Conservation (phyloP, 2,113 vertebrate genomes). For the Bungarus multicinctus region DNA sequence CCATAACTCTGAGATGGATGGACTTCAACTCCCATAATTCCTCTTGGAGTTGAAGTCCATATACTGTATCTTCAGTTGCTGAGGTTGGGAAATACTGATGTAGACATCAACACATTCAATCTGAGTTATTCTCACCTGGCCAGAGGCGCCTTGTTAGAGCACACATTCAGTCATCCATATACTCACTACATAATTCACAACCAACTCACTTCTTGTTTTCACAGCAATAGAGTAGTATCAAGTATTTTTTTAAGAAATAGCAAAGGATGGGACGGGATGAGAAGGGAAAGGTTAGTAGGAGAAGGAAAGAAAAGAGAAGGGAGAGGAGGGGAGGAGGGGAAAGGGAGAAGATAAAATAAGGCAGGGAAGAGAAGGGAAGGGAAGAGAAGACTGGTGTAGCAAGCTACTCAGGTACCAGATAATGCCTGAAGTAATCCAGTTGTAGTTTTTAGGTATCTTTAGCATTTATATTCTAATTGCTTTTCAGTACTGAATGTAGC, state of each 20-base stretch:
- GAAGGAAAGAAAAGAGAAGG: background rate
- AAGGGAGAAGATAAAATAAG: too few species aligned
- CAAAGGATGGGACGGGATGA: background rate
- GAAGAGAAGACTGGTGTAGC: background rate
- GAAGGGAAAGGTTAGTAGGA: rapidly evolving
- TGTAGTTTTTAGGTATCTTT: slow-evolving; percentile 25
- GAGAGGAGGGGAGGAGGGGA: background rate
- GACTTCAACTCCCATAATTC: background rate
- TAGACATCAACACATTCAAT: background rate
- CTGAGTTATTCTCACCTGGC: background rate
- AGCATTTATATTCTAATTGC: background rate
- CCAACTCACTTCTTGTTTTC: slow-evolving; percentile 3
- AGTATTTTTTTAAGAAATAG: background rate
- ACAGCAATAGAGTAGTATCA: background rate
- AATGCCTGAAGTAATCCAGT: slow-evolving; percentile 37
- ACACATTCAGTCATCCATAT: background rate
- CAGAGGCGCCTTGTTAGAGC: background rate
- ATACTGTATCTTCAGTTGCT: background rate
- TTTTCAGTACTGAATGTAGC: slow-evolving; percentile 28
- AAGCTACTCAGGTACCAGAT: background rate
- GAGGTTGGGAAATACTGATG: background rate
- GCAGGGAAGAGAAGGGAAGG: background rate
- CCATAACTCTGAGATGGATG: background rate
- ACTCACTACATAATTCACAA: background rate
- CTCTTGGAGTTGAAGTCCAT: background rate